Evolutionary conservation across 2,113 vertebrate species (phyloP), one percentile per base, ranked within the genome.

Genomic region (Syngnathus scovelli): DNA sequence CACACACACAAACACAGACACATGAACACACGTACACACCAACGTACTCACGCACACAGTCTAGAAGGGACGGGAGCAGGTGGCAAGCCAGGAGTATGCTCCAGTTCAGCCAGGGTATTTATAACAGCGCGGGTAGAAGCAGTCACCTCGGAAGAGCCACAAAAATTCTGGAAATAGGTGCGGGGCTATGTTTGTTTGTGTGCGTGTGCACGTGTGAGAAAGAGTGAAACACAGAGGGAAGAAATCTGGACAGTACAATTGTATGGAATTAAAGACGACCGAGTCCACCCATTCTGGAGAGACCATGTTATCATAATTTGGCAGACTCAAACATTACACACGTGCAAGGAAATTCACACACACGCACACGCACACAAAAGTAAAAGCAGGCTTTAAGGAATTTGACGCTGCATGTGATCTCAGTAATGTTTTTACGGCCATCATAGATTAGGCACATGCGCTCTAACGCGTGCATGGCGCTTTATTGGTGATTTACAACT

Each of bases 1-100:
- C 63, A 72, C 65, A 64, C 63, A 64, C 61, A 71, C 58, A 61
- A 54, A 72, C 69, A 65, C 41, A 55, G 5, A 8, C 49, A n/a
- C 49, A 43, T 43, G 41, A 43, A 18, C 64, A 68, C 63, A 72
- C 65, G 27, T 33, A 66, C 63, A 66, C 61, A 71, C 23, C 6
- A 12, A 55, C 8, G 19, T 13, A 48, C 63, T 18, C 49, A 54
- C 37, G 43, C 36, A 41, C 37, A 67, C 52, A 33, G 8, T 5
- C 18, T 18, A 51, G 74, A 89, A 86, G 87, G 71, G 85, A 86
- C 83, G 2, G 87, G 80, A 89, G 85, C 88, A 89, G 89, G 87
- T 89, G 89, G 83, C 18, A 5, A 74, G 71, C 52, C 67, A 71
- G 77, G 72, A 75, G 78, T 83, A 62, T 78, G 74, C 64, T 64